Evolutionary conservation across 2,797 vertebrate genomes (phyloP).

Genomic region (Tadarida brasiliensis): DNA sequence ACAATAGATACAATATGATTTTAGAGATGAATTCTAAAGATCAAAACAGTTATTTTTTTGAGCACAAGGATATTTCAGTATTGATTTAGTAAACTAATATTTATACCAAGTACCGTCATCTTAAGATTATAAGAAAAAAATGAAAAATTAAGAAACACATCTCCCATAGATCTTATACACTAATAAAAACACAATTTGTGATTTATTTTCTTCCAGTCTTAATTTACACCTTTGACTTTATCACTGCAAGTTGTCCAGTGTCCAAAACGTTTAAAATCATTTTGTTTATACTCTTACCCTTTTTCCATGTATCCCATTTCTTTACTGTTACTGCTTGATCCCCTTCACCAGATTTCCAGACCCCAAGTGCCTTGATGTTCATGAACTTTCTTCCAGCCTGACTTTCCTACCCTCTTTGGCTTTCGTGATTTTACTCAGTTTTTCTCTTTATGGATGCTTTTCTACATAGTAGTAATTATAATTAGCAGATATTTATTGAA

Average conservation of each 20-base stretch:
- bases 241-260: not conserved
- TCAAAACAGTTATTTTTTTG: not conserved
- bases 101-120: not conserved
- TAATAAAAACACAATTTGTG: not conserved
- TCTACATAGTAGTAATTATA: not conserved
- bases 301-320: not conserved
- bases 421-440: not conserved
- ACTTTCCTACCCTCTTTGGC: not conserved
- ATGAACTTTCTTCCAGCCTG: not conserved
- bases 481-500: not conserved
- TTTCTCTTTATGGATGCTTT: not conserved
- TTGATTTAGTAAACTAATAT: not conserved
- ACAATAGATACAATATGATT: not conserved
- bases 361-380: not conserved
- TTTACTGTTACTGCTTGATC: not conserved
- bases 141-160: not conserved
- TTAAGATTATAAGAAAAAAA: not conserved
- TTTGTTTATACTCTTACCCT: not conserved
- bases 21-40: conserved; percentile 12
- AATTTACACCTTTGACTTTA: not conserved
- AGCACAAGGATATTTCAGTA: not conserved
- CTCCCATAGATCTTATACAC: not conserved
- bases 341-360: not conserved
- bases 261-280: conserved; percentile 8
- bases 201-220: not conserved